Conservation (phyloP, 2,888 invertebrate species). For the Dorcus hopei region DNA sequence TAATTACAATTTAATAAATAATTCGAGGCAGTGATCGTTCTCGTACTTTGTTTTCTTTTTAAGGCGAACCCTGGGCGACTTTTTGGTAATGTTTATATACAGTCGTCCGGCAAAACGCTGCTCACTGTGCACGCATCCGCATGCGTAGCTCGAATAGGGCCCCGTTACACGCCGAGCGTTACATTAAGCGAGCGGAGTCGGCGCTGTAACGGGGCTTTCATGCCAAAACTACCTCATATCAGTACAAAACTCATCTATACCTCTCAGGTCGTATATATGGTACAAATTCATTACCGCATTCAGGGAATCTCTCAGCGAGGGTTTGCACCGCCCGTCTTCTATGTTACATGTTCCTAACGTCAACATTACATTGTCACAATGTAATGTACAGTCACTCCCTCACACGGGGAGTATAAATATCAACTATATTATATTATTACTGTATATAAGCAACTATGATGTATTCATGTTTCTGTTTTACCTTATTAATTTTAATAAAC, state of each 20-base stretch:
- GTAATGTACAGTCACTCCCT: conserved; percentile 34
- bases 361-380: conserved; percentile 47
- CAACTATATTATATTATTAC: conserved; percentile 34
- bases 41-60: no score
- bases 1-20: not conserved
- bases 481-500: conserved; percentile 53
- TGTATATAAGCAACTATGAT: conserved; percentile 49
- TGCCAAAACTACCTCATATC: conserved; percentile 20
- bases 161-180: conserved; percentile 11
- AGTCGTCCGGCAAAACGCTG: no score
- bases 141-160: conserved; percentile 11
- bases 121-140: not conserved
- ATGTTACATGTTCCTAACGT: conserved; percentile 38
- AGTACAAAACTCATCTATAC: conserved; percentile 18
- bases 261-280: conserved; percentile 2
- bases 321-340: conserved; percentile 11
- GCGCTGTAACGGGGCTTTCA: conserved; percentile 1
- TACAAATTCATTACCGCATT: conserved; percentile 23
- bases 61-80: no score
- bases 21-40: no score
- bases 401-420: conserved; percentile 42
- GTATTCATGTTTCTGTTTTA: conserved; percentile 53
- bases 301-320: conserved; percentile 21
- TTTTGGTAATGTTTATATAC: no score
- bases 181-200: no score